Evolutionary conservation across 2,113 vertebrate genomes (phyloP), one percentile per base, ranked within the genome.

Genomic region (Pseudonaja textilis): DNA sequence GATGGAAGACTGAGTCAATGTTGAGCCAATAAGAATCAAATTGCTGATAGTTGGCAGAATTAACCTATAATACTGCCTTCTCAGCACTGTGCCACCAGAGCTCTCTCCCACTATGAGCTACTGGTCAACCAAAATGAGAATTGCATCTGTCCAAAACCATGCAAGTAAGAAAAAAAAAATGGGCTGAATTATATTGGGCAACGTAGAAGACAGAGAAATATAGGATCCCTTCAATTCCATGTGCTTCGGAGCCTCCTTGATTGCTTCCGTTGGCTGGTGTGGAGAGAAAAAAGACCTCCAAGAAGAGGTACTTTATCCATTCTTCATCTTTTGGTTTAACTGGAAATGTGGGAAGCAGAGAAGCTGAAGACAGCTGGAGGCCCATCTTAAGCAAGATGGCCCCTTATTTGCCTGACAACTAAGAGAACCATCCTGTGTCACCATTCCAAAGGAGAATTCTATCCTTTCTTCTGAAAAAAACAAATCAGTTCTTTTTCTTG

Each of bases 151-250:
- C 5, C 87, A 92, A 93, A 93, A 81, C 85, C 61, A n/a, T 93
- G 93, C 57, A 96, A 92, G 95, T 94, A 95, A 89, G 91, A 94
- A 95, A 94, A 90, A 90, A 56, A 10, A 8, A 45, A 45, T 45
- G 1, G 25, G 87, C n/a, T 34, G 55, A 92, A 74, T 74, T n/a
- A 18, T n/a, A 57, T 23, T 57, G n/a, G 14, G 6, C 52, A n/a
- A 25, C 2, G 87, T 29, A 45, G 25, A 29, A 56, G 56, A 20
- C 20, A 0, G 56, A 29, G 3, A 20, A 10, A 85, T 3, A 4
- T 3, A 4, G 64, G 64, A 4, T 69, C 16, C 29, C 29, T 69
- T 69, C 64, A n/a, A 69, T 69, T 69, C 64, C 64, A 69, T 69
- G 61, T 16, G 29, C 29, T 69, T 69, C 16, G 29, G 14, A 69